Conservation (phyloP, 2,113 vertebrate species). For the Pygoscelis antarcticus region DNA sequence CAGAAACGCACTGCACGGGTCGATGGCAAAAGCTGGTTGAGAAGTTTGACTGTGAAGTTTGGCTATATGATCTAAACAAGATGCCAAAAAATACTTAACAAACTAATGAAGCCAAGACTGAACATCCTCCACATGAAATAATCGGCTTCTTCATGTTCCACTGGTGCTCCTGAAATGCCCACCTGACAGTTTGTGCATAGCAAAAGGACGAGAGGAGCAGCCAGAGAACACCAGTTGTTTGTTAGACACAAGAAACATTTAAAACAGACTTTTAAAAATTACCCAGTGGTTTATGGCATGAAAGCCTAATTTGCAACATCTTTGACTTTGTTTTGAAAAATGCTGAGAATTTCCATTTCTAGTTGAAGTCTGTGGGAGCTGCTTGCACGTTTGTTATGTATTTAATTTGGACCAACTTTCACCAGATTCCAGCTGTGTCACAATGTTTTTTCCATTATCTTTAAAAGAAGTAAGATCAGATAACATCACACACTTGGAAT, state of each 20-base stretch:
- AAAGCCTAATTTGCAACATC: neutral
- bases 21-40: neutral
- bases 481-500: neutral
- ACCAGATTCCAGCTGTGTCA: neutral
- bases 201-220: neutral
- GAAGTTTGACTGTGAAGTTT: neutral
- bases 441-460: neutral
- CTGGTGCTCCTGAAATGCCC: neutral
- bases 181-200: neutral
- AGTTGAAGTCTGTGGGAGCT: neutral
- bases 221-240: neutral
- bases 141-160: neutral
- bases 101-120: neutral
- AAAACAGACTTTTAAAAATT: neutral
- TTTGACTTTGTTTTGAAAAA: conserved; percentile 19
- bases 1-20: neutral
- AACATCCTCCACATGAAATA: neutral
- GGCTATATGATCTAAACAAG: neutral
- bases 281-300: neutral
- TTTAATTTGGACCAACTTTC: neutral
- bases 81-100: neutral
- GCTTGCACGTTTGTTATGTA: neutral
- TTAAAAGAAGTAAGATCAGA: neutral
- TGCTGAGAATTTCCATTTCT: neutral
- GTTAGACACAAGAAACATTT: neutral